Percentiles rank a stretch among this genome's conserved stretches.
These are phyloP conservation scores for Ageneiosus marmoratus DNA, from an alignment of 2,113 vertebrate genomes.

Conservation along the genomic window DNA sequence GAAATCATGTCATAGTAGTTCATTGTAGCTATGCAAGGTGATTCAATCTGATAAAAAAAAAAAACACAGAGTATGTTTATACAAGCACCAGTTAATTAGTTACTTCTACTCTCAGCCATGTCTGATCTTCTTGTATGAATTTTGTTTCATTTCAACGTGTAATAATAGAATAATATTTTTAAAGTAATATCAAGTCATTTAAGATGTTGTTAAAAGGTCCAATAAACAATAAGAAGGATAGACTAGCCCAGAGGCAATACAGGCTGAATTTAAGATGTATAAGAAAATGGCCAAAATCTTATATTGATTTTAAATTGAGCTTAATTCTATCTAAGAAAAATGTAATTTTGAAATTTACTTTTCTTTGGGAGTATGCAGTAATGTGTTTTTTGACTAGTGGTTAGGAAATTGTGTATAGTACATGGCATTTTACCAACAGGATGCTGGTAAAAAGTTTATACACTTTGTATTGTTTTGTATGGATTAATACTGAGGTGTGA, in stretches of 20 bases:
- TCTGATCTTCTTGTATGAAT: not conserved
- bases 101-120: not conserved
- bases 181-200: not conserved
- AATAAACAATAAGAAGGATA: not conserved
- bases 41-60: not conserved
- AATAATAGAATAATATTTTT: too few species aligned
- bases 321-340: too few species aligned
- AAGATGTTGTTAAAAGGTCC: not conserved
- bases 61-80: not conserved
- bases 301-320: too few species aligned
- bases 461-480: too few species aligned
- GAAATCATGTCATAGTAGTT: not conserved
- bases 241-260: too few species aligned
- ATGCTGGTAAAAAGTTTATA: too few species aligned
- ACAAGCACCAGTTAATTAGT: not conserved
- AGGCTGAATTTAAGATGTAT: too few species aligned
- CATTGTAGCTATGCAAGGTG: not conserved
- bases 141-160: not conserved
- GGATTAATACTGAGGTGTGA: not conserved
- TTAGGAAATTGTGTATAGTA: not conserved
- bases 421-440: not conserved
- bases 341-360: too few species aligned
- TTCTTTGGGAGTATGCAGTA: too few species aligned
- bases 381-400: not conserved
- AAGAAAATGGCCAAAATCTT: too few species aligned